Evolutionary conservation across 2,113 vertebrate species (phyloP).

Genomic region (Phocoena phocoena): DNA sequence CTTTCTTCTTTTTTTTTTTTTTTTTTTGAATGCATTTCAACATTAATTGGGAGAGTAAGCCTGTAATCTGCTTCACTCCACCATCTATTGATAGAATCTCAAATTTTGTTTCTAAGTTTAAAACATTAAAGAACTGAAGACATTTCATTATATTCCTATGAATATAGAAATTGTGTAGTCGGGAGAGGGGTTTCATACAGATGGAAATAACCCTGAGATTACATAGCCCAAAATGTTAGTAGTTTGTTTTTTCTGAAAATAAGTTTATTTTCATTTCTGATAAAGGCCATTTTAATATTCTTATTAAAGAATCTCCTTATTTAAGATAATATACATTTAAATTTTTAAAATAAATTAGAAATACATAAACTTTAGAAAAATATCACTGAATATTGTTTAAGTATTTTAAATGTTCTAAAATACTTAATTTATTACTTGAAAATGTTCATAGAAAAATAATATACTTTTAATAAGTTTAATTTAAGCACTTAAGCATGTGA

Average conservation of each 20-base stretch:
- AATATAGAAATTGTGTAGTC: too few relatives aligned
- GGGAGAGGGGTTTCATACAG: background rate
- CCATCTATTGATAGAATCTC: constrained; percentile 23
- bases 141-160: background rate
- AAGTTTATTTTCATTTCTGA: background rate
- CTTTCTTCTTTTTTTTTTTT: accelerated
- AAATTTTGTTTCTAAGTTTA: background rate
- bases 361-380: background rate
- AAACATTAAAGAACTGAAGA: background rate
- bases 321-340: background rate
- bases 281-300: background rate
- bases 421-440: background rate
- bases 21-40: background rate
- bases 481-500: background rate
- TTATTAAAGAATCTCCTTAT: background rate
- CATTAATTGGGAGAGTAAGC: background rate
- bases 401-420: background rate
- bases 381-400: background rate
- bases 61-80: background rate
- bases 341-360: background rate
- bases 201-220: background rate
- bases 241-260: background rate
- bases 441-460: background rate
- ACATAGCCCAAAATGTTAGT: background rate
- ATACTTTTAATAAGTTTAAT: background rate